phyloP scores from a whole-genome alignment of 1,140 invertebrate species.

The Chironomus striatipennis region DNA sequence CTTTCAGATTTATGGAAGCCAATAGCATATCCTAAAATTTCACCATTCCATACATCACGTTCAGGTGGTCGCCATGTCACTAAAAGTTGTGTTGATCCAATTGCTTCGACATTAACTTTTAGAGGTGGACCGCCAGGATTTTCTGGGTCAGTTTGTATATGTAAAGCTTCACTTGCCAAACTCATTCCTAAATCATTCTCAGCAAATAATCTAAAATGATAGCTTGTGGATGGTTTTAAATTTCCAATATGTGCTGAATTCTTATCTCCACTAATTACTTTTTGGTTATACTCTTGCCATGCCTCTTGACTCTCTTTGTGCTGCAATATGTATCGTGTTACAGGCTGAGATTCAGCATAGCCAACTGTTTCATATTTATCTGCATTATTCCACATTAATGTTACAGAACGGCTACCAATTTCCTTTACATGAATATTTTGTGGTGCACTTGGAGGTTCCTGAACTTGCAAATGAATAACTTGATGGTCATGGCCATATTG shows the following conservation, averaged over 20 bases:
- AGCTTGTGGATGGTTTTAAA: constrained; percentile 56
- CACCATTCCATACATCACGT: constrained; percentile 68
- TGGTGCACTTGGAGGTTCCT: constrained; percentile 58
- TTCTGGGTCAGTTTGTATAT: constrained; percentile 54
- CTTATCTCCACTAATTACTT: constrained; percentile 47
- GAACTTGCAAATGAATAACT: constrained; percentile 55
- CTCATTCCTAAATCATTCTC: constrained; percentile 57
- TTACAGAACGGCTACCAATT: constrained; percentile 48
- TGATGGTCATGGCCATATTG: constrained; percentile 58
- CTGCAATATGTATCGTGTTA: constrained; percentile 52
- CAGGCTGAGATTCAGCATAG: constrained; percentile 42
- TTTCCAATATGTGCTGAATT: constrained; percentile 46
- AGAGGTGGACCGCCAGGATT: constrained; percentile 62
- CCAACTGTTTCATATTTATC: constrained; percentile 32
- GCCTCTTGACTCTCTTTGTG: constrained; percentile 49
- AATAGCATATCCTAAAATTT: constrained; percentile 68
- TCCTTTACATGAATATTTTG: constrained; percentile 50
- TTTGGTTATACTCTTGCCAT: constrained; percentile 48
- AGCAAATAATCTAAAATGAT: constrained; percentile 57
- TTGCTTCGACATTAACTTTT: constrained; percentile 64
- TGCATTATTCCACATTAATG: constrained; percentile 47
- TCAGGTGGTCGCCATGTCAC: constrained; percentile 72
- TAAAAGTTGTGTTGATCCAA: constrained; percentile 64
- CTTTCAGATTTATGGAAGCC: constrained; percentile 52
- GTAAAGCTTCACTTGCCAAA: constrained; percentile 51